Conservation (phyloP, 2,113 vertebrate species). For the Cheirogaleus medius region DNA sequence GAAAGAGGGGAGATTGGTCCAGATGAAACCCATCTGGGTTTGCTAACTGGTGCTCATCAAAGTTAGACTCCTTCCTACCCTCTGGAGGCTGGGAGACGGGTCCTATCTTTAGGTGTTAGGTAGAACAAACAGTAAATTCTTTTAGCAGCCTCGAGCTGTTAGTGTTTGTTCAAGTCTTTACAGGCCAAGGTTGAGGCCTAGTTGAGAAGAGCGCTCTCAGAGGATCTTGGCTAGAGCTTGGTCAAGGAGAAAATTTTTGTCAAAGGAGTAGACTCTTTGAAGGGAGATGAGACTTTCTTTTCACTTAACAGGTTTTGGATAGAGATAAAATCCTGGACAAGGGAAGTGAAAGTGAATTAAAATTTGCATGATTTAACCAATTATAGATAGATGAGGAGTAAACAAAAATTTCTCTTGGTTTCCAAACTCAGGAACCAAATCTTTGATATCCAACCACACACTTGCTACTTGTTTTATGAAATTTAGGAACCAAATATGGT, state of each 20-base stretch:
- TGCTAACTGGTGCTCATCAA: neutral
- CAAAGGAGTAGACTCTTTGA: neutral
- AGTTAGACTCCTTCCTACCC: neutral
- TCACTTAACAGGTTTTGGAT: neutral
- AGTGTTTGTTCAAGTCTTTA: neutral
- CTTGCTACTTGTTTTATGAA: neutral
- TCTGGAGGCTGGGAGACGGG: neutral
- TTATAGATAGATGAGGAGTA: neutral
- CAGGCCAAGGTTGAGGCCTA: neutral
- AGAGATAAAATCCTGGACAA: neutral
- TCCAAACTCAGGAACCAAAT: neutral
- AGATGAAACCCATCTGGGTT: neutral
- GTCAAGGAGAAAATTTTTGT: neutral
- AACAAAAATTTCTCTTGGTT: neutral
- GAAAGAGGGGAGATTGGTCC: neutral
- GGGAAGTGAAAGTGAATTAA: neutral
- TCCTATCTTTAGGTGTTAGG: neutral
- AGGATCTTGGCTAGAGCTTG: neutral
- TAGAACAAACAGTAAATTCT: neutral
- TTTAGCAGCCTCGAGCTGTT: neutral
- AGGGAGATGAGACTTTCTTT: neutral
- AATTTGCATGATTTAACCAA: neutral
- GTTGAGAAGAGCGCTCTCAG: neutral
- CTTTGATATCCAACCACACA: neutral
- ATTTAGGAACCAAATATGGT: neutral